Evolutionary conservation across 1,140 invertebrate species (phyloP).

Genomic region (Cyphomyrmex costatus): DNA sequence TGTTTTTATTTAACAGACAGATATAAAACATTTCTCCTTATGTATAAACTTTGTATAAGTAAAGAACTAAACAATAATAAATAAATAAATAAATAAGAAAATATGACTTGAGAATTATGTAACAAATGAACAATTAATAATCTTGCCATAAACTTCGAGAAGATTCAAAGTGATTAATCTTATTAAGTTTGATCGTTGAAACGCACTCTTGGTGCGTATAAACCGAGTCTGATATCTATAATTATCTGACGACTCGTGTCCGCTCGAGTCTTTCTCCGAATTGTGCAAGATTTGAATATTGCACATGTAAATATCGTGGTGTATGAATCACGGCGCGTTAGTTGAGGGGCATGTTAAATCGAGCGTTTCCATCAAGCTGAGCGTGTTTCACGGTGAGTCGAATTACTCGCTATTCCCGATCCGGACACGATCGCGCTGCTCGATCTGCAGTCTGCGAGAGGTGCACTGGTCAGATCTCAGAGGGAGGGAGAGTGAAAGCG

Average conservation of each 20-base stretch:
- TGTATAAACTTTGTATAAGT: not conserved
- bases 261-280: not conserved
- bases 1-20: not conserved
- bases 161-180: not conserved
- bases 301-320: not conserved
- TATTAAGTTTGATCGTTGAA: not conserved
- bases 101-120: not conserved
- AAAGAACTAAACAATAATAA: not conserved
- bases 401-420: conserved; percentile 53
- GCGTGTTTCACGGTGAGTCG: conserved; percentile 7
- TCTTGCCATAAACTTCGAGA: not conserved
- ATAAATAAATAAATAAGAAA: conserved; percentile 20
- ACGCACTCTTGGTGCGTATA: not conserved
- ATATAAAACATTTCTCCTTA: not conserved
- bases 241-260: not conserved
- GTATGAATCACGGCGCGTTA: conserved; percentile 27
- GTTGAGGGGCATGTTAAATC: conserved; percentile 26
- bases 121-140: not conserved
- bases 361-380: conserved; percentile 27
- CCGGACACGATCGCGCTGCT: conserved; percentile 59
- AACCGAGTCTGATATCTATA: not conserved
- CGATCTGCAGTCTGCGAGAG: conserved; percentile 51
- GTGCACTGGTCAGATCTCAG: conserved; percentile 77
- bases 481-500: conserved; percentile 84
- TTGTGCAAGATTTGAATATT: conserved; percentile 8